Conservation (phyloP, 2,113 vertebrate species). For the Ceyx cyanopectus region DNA sequence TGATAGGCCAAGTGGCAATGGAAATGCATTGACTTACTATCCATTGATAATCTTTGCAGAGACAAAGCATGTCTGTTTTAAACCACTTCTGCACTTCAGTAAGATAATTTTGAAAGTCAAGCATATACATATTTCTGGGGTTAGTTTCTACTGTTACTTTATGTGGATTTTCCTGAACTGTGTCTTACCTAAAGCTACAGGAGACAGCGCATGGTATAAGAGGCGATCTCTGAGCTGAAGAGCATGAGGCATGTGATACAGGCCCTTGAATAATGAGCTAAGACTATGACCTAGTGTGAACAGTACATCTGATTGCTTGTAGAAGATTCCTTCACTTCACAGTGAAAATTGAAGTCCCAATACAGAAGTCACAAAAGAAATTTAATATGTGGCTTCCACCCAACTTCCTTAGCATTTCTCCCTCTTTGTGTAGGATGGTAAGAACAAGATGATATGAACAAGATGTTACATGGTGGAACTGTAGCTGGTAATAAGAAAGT, state of each 20-base stretch:
- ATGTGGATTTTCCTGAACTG: background rate
- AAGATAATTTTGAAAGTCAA: background rate
- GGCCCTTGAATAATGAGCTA: background rate
- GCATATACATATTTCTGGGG: accelerated
- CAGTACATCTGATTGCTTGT: background rate
- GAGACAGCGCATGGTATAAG: background rate
- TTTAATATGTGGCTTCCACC: background rate
- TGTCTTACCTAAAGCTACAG: background rate
- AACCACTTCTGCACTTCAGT: background rate
- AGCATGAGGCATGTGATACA: background rate
- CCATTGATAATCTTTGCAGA: background rate
- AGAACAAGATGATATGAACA: background rate
- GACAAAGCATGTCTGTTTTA: background rate
- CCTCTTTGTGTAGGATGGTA: background rate
- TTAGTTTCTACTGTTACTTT: background rate
- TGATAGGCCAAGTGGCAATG: conserved; percentile 10
- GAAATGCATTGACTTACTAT: conserved; percentile 1
- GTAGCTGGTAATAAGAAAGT: background rate
- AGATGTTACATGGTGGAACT: background rate
- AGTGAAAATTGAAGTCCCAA: background rate
- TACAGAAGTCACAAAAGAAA: background rate
- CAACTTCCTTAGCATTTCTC: background rate
- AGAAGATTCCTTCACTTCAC: background rate
- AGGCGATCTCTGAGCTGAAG: background rate
- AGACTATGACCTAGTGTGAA: background rate